phyloP scores from a whole-genome alignment of 2,888 invertebrate species.

The Oxycera nigricornis region DNA sequence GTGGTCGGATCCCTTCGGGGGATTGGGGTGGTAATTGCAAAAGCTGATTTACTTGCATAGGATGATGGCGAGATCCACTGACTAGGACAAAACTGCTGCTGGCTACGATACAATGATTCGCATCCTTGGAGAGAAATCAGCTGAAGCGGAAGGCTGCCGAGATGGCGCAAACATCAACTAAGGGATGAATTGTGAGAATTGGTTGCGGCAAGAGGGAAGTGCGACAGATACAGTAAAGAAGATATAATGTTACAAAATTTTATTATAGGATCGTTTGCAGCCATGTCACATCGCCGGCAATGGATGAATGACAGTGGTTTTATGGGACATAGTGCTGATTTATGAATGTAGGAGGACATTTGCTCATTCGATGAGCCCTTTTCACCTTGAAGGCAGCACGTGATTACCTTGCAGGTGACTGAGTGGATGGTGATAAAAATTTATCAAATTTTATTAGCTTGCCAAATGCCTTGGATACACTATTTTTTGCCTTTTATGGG shows the following conservation, averaged over 20 bases:
- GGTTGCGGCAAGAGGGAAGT: not conserved
- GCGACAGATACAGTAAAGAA: not conserved
- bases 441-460: not conserved
- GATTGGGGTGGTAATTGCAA: not conserved
- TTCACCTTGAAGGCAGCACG: not conserved
- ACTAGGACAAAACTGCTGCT: not conserved
- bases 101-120: no score
- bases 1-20: no score
- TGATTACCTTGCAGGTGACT: slow-evolving; percentile 2
- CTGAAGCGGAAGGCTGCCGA: no score
- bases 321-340: slow-evolving; percentile 2
- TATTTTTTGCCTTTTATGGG: no score
- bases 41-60: not conserved
- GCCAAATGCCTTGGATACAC: no score
- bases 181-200: not conserved
- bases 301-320: slow-evolving; percentile 10
- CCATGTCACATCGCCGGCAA: slow-evolving; percentile 5
- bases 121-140: no score
- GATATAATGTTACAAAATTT: slow-evolving; percentile 17
- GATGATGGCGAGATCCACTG: slow-evolving; percentile 1
- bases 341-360: not conserved
- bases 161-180: no score
- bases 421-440: not conserved
- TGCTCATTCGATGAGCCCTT: not conserved
- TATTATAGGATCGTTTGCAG: slow-evolving; percentile 10